Evolutionary conservation across 92 coral and sea anemone species (phyloP).

Genomic region (Blastomussa wellsi): DNA sequence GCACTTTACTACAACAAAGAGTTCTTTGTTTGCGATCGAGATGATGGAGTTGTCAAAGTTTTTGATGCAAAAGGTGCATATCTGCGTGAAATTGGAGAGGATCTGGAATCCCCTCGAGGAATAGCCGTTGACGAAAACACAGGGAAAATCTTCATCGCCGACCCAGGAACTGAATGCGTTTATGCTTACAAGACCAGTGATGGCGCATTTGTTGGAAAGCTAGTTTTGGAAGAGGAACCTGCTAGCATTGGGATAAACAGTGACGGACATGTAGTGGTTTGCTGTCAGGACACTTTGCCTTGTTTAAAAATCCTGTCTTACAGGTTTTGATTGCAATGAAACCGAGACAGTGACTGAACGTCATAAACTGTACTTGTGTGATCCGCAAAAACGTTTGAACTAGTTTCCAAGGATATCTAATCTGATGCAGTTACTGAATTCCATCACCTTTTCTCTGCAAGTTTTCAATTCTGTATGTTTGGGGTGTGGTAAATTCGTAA

Average conservation of each 20-base stretch:
- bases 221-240: constrained; percentile 8
- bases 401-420: too few relatives aligned
- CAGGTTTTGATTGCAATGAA: not conserved
- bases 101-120: constrained; percentile 39
- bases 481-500: too few relatives aligned
- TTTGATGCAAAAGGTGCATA: constrained; percentile 42
- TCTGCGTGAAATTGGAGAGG: constrained; percentile 41
- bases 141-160: constrained; percentile 28
- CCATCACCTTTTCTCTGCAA: too few relatives aligned
- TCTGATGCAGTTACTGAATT: too few relatives aligned
- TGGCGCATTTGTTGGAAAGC: constrained; percentile 37
- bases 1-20: constrained; percentile 39
- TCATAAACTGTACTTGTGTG: too few relatives aligned
- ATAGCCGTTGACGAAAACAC: constrained; percentile 21
- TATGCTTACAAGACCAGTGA: constrained; percentile 12
- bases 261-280: constrained; percentile 29
- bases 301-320: constrained; percentile 31
- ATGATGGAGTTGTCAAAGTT: constrained; percentile 48
- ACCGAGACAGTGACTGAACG: too few relatives aligned
- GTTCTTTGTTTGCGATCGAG: constrained; percentile 59
- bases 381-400: too few relatives aligned
- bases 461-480: too few relatives aligned
- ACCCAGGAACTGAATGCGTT: constrained; percentile 31
- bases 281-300: constrained; percentile 32
- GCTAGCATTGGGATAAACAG: constrained; percentile 29